Percentiles rank a stretch among this genome's conserved stretches.
phyloP scores from a whole-genome alignment of 2,888 invertebrate genomes.

The Rosalia funebris region DNA sequence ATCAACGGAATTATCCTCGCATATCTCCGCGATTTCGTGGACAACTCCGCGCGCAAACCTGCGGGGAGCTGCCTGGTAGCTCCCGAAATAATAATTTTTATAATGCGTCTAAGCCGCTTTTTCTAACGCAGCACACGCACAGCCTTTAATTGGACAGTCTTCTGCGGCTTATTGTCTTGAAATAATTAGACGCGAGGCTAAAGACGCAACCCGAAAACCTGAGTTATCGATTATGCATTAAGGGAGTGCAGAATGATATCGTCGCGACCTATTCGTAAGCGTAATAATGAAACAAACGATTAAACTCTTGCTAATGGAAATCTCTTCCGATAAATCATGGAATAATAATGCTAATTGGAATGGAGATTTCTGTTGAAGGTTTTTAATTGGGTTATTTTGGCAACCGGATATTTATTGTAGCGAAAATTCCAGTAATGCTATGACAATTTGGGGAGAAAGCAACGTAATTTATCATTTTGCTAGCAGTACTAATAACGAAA shows the following conservation, averaged over 20 bases:
- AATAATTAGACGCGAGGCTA: slow-evolving; percentile 6
- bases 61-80: not conserved
- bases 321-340: slow-evolving; percentile 6
- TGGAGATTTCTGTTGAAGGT: slow-evolving; percentile 3
- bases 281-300: slow-evolving; percentile 21
- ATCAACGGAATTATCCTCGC: not conserved
- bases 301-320: slow-evolving; percentile 17
- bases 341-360: slow-evolving; percentile 11
- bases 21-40: not conserved
- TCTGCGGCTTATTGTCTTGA: slow-evolving; percentile 17
- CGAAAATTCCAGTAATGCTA: slow-evolving; percentile 4
- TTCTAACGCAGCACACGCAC: slow-evolving; percentile 4
- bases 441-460: not conserved
- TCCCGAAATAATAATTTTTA: not conserved
- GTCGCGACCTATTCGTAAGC: slow-evolving; percentile 3
- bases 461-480: not conserved
- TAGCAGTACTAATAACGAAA: too few relatives aligned
- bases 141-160: slow-evolving; percentile 5
- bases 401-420: slow-evolving; percentile 5
- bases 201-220: slow-evolving; percentile 14
- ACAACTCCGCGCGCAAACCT: not conserved
- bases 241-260: not conserved
- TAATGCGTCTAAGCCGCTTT: slow-evolving; percentile 6
- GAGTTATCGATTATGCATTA: slow-evolving; percentile 8
- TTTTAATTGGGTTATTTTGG: slow-evolving; percentile 18